Evolutionary conservation across 2,797 vertebrate species (phyloP), one percentile per base, ranked within the genome.

Genomic region (Pangasius macronema): DNA sequence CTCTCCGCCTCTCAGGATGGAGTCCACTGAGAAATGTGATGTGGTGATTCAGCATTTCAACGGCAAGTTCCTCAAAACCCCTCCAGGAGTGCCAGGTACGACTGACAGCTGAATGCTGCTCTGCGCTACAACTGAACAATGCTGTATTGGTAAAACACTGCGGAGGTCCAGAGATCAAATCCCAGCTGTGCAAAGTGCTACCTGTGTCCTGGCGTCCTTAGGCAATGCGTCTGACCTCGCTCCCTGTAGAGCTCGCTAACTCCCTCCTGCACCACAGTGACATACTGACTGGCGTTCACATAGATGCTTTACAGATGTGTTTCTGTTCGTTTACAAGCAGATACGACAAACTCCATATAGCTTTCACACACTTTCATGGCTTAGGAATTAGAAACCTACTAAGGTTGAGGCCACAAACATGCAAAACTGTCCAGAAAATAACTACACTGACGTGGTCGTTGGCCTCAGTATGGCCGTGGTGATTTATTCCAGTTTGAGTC

Each of bases 41-140:
- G 97, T 98, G 93, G 97, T 99, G 93, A 99, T 99, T 95, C 98
- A 99, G 42, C 98, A 99, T 96, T 99, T 99, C 96, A 99, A 99
- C 89, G 98, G 98, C 86, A 99, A 99, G 95, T 99, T 98, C 87
- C 96, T 99, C 95, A 99, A 99, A 97, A 99, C 97, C 77, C 98
- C 98, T 90, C 98, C 98, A 75, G 98, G 98, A 93, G 97, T 99
- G 92, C 97, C 98, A 96, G 97, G 98, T 99, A 97, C 92, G 96
- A 83, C 63, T 89, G 81, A 87, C 87, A 86, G 55, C 53, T 81
- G 46, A 79, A 77, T 79, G 30, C 57, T 75, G 49, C 82, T 89
- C 46, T 85, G 55, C 79, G 30, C 46, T 72, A 57, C 77, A 30
- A n/a, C 57, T 82, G 24, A 82, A 85, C 83, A 85, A 53, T 85